Percentiles rank a stretch among this genome's conserved stretches.
phyloP scores from a whole-genome alignment of 2,113 vertebrate species.

The Xerus inauris region DNA sequence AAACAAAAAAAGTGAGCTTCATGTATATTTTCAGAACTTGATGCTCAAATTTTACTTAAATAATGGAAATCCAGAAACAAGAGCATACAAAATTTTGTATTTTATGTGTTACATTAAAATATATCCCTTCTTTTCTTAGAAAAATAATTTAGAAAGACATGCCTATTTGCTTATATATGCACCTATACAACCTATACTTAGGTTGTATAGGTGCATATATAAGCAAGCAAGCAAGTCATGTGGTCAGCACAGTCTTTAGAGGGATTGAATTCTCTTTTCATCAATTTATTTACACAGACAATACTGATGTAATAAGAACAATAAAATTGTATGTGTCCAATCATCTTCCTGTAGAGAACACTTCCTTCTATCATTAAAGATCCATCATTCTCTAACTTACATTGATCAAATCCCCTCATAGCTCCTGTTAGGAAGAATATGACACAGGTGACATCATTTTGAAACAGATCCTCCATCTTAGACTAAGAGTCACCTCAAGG shows the following conservation, averaged over 20 bases:
- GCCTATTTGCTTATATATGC: too few species aligned
- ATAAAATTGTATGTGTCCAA: background rate
- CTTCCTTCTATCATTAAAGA: background rate
- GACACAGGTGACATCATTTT: too few species aligned
- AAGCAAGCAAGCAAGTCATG: background rate
- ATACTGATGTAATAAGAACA: background rate
- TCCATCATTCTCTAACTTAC: background rate
- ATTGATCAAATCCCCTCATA: background rate
- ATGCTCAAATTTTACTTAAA: background rate
- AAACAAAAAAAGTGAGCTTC: background rate
- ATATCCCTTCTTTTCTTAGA: background rate
- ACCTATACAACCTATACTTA: too few species aligned
- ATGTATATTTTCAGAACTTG: background rate
- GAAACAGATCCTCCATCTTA: too few species aligned
- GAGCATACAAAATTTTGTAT: background rate
- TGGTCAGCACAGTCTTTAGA: too few species aligned
- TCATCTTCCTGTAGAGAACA: background rate
- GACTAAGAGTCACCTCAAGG: too few species aligned
- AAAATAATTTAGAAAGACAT: background rate
- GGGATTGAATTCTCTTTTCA: background rate
- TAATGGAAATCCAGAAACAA: background rate
- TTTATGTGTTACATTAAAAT: background rate
- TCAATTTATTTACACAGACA: background rate
- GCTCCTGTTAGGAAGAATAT: too few species aligned
- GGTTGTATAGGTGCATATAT: background rate